Percentiles rank a stretch among this genome's conserved stretches.
Conservation (phyloP, 2,888 invertebrate genomes). For the Cheilosia urbana region DNA sequence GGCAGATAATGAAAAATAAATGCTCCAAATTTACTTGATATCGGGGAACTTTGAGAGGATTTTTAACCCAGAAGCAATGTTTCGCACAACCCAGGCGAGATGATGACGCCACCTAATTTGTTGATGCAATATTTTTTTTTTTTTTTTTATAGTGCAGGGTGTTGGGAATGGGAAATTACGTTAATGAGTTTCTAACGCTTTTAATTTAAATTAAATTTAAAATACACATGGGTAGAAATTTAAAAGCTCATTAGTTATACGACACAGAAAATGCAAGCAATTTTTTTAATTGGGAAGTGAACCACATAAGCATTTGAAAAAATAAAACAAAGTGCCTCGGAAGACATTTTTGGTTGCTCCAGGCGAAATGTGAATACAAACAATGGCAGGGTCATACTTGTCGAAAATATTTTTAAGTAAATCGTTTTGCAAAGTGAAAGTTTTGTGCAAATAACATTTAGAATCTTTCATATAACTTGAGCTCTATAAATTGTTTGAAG, state of each 20-base stretch:
- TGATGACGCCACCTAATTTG: constrained; percentile 21
- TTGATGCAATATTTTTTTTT: neutral
- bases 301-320: neutral
- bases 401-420: too few species aligned
- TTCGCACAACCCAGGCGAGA: constrained; percentile 13
- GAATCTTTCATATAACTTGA: too few species aligned
- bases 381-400: too few species aligned
- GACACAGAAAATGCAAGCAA: neutral
- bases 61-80: constrained; percentile 27
- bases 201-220: neutral
- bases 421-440: too few species aligned
- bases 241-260: neutral
- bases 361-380: too few species aligned
- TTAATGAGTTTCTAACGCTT: neutral
- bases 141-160: neutral
- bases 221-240: neutral
- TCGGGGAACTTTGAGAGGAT: constrained; percentile 4
- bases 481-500: too few species aligned
- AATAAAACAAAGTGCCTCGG: too few species aligned
- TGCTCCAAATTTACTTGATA: constrained; percentile 21
- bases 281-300: neutral
- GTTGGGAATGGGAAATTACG: neutral
- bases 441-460: too few species aligned
- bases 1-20: neutral
- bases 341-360: too few species aligned